These are phyloP conservation scores for Antechinus flavipes DNA, from an alignment of 2,113 vertebrate genomes.

Conservation along the genomic window DNA sequence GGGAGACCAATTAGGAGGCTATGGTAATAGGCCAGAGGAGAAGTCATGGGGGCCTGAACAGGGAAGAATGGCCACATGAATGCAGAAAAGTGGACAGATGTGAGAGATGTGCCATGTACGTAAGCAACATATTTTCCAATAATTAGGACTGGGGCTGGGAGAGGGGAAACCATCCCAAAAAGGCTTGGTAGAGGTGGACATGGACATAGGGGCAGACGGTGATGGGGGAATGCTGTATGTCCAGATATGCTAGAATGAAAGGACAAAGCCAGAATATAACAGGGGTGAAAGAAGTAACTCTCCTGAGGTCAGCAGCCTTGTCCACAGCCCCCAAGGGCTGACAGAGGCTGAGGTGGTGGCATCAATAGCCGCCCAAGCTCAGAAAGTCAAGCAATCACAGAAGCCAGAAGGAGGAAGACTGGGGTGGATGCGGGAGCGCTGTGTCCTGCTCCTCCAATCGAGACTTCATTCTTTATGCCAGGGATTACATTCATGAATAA, in stretches of 20 bases:
- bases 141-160: neutral
- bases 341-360: neutral
- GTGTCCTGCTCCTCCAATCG: neutral
- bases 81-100: neutral
- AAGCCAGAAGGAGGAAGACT: neutral
- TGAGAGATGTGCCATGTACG: neutral
- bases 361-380: neutral
- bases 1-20: neutral
- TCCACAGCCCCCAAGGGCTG: neutral
- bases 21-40: neutral
- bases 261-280: constrained; percentile 9
- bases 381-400: neutral
- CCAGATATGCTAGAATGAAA: neutral
- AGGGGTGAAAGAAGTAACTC: neutral
- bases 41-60: neutral
- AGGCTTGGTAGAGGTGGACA: neutral
- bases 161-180: neutral
- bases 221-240: neutral
- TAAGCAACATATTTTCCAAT: neutral
- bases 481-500: constrained; percentile 1
- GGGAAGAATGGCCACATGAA: neutral
- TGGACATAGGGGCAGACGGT: neutral
- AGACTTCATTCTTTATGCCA: neutral
- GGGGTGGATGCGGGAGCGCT: neutral
- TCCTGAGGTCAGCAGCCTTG: neutral